Evolutionary conservation across 2,797 vertebrate genomes (phyloP).

Genomic region (Gouania willdenowi): DNA sequence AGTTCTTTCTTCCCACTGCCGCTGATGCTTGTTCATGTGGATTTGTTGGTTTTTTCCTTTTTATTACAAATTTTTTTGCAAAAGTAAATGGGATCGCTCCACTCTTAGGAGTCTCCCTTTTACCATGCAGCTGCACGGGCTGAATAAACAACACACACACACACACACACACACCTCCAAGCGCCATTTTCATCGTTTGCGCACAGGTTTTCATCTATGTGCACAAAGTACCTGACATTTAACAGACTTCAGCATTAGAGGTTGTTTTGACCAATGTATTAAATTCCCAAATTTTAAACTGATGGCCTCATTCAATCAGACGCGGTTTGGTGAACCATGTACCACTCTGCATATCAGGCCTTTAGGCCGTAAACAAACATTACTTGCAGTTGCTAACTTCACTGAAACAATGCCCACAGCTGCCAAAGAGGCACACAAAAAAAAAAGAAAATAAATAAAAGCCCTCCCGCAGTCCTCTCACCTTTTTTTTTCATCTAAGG

Average conservation of each 20-base stretch:
- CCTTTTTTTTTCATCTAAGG: background rate
- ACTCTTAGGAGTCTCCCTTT: no score
- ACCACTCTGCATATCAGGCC: constrained; percentile 53
- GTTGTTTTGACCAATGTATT: constrained; percentile 25
- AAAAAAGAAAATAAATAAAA: constrained; percentile 40
- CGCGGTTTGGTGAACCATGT: constrained; percentile 46
- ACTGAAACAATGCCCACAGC: constrained; percentile 51
- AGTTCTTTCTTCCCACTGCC: no score
- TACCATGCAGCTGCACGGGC: no score
- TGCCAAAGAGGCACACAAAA: constrained; percentile 47
- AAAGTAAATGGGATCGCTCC: no score
- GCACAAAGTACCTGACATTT: constrained; percentile 1
- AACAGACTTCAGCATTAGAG: constrained; percentile 2
- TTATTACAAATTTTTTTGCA: no score
- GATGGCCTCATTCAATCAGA: constrained; percentile 69
- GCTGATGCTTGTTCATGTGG: no score
- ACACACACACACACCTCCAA: no score
- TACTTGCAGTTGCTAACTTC: constrained; percentile 41
- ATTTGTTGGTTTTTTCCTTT: no score
- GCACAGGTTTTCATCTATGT: no score
- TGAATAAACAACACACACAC: no score
- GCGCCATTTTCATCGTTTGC: no score
- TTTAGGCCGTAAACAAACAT: constrained; percentile 51
- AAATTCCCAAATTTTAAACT: constrained; percentile 40
- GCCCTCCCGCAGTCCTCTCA: constrained; percentile 24